Evolutionary conservation across 2,888 invertebrate species (phyloP).

Genomic region (Abscondita cerata): DNA sequence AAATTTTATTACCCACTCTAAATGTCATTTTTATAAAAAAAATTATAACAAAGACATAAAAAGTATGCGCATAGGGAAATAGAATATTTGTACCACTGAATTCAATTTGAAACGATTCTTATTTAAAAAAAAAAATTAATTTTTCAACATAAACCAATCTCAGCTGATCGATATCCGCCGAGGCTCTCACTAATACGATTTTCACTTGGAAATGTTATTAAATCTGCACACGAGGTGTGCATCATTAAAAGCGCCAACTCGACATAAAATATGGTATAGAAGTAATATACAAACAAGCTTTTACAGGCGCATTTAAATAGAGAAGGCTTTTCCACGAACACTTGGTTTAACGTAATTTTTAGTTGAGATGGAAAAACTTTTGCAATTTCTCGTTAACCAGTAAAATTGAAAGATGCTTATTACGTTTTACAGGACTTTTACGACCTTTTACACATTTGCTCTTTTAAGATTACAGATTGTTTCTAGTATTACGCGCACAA

Average conservation of each 20-base stretch:
- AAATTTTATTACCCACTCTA: too few relatives aligned
- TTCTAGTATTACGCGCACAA: too few relatives aligned
- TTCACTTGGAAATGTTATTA: slow-evolving; percentile 23
- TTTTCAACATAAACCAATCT: slow-evolving; percentile 8
- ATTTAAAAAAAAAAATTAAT: background rate
- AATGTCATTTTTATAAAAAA: too few relatives aligned
- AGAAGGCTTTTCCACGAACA: slow-evolving; percentile 22
- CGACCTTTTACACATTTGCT: background rate
- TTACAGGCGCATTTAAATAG: slow-evolving; percentile 15
- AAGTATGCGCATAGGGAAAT: too few relatives aligned
- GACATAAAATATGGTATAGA: slow-evolving; percentile 18
- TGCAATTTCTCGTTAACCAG: slow-evolving; percentile 26
- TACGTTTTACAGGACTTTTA: slow-evolving; percentile 13
- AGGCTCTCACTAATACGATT: slow-evolving; percentile 13
- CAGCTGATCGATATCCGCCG: background rate
- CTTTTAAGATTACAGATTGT: too few relatives aligned
- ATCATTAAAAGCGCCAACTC: slow-evolving; percentile 18
- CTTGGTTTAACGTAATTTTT: slow-evolving; percentile 28
- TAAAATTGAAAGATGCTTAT: slow-evolving; percentile 25
- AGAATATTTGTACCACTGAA: background rate
- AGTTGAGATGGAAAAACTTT: slow-evolving; percentile 30
- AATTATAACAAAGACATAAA: too few relatives aligned
- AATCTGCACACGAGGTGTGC: slow-evolving; percentile 20
- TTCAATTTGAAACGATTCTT: slow-evolving; percentile 1
- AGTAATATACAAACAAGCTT: slow-evolving; percentile 5